Evolutionary conservation across 2,113 vertebrate genomes (phyloP).

Genomic region (Casuarius casuarius): DNA sequence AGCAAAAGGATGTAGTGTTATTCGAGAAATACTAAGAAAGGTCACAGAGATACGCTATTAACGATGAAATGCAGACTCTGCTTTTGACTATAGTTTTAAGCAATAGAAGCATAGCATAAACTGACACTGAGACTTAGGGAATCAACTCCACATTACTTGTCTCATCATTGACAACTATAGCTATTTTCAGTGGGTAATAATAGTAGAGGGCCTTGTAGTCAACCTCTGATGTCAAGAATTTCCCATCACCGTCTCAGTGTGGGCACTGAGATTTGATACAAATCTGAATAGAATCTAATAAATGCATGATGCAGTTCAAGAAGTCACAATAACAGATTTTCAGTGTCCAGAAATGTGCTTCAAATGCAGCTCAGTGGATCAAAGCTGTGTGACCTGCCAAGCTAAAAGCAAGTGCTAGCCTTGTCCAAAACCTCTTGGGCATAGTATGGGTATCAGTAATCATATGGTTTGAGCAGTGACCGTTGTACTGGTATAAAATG

Average conservation of each 20-base stretch:
- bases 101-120: background rate
- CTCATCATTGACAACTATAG: background rate
- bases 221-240: background rate
- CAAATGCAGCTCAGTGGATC: background rate
- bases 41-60: background rate
- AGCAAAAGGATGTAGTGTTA: background rate
- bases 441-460: background rate
- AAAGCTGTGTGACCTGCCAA: background rate
- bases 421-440: background rate
- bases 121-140: background rate
- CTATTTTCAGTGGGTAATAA: background rate
- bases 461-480: rapidly evolving
- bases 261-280: background rate
- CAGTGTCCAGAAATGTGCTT: background rate
- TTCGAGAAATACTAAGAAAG: background rate
- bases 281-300: background rate
- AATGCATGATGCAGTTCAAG: background rate
- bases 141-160: background rate
- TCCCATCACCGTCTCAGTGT: rapidly evolving
- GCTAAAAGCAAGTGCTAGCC: background rate
- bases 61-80: background rate
- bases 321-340: background rate
- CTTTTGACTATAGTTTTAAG: background rate
- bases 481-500: background rate
- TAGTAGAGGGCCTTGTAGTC: background rate